phyloP scores from a whole-genome alignment of 2,113 vertebrate species.

The Phasianus colchicus region DNA sequence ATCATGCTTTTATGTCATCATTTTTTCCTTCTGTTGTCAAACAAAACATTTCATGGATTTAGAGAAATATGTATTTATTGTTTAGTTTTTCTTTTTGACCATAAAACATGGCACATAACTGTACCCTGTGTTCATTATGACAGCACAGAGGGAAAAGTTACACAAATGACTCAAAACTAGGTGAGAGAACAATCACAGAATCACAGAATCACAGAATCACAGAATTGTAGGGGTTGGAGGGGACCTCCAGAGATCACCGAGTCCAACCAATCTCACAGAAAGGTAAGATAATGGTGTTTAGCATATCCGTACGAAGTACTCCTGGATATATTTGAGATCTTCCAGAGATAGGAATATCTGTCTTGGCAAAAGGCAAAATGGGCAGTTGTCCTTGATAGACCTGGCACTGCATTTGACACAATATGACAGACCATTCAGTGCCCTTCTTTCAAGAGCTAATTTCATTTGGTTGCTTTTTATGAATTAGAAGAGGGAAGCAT shows the following conservation, averaged over 20 bases:
- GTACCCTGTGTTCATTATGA: not conserved
- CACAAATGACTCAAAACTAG: not conserved
- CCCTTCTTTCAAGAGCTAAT: not conserved
- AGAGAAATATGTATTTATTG: not conserved
- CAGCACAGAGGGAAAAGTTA: not conserved
- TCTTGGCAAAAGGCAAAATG: fast-evolving
- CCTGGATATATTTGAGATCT: not conserved
- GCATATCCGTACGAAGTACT: fast-evolving
- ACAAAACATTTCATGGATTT: not conserved
- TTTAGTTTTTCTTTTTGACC: not conserved
- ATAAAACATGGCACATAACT: not conserved
- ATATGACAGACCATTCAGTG: not conserved
- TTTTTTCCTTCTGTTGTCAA: not conserved
- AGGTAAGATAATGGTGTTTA: not conserved
- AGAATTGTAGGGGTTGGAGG: no score
- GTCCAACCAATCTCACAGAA: not conserved
- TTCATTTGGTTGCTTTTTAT: not conserved
- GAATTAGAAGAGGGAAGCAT: not conserved
- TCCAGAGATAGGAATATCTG: not conserved
- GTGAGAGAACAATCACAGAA: not conserved
- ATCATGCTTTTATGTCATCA: not conserved
- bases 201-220: no score
- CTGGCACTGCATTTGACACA: not conserved
- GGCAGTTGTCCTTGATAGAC: not conserved
- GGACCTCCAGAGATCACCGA: no score